phyloP scores from a whole-genome alignment of 1,140 invertebrate species.

The Cydia fagiglandana region DNA sequence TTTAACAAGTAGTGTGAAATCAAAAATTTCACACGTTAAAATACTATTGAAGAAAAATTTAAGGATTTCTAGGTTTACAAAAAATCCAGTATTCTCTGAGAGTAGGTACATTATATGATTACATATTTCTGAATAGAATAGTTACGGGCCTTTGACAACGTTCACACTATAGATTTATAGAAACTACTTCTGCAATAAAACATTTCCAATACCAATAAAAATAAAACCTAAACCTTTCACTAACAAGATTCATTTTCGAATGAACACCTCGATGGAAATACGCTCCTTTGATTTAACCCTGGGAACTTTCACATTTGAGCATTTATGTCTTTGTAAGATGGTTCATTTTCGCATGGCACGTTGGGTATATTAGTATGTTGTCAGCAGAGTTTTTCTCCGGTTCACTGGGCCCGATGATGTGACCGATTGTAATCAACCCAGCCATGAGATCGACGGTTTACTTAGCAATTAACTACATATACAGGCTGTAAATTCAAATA shows the following conservation, averaged over 20 bases:
- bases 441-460: conserved; percentile 13
- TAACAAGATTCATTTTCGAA: not conserved
- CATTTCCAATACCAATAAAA: not conserved
- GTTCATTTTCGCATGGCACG: not conserved
- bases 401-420: conserved; percentile 22
- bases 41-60: too few relatives aligned
- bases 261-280: not conserved
- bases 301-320: not conserved
- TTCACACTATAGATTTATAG: not conserved
- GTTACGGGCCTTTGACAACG: not conserved
- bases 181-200: not conserved
- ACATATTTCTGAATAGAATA: not conserved
- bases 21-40: too few relatives aligned
- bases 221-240: not conserved
- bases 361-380: not conserved
- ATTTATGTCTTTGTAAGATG: not conserved
- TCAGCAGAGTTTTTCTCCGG: conserved; percentile 9
- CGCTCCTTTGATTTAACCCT: not conserved
- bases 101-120: too few relatives aligned
- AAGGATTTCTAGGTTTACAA: too few relatives aligned
- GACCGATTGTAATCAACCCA: conserved; percentile 26
- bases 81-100: too few relatives aligned
- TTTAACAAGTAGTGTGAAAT: not conserved
- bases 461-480: conserved; percentile 15
- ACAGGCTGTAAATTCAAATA: not conserved